Base-by-base conservation (phyloP, 2,797 vertebrate species). In the Lemur catta region DNA sequence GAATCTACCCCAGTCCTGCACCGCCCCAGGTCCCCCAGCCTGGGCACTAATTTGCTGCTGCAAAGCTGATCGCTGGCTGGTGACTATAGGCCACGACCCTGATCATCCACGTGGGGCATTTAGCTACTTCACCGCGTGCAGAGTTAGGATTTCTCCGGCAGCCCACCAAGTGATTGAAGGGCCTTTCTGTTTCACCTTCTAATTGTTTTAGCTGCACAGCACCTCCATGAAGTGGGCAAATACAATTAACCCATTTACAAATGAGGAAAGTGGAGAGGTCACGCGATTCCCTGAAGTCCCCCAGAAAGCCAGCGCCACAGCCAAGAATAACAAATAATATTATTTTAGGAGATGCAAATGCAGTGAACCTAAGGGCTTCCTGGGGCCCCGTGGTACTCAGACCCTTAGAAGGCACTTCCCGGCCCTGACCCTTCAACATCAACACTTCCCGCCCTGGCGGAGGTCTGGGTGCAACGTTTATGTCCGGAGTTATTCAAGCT, bases 281-380 rank as follows among this genome's bases (percentile, higher is more conserved):
- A 9, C 63, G 13, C 0, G 22, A 26, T 35, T 88, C 79, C 82
- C 84, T 24, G 2, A 72, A n/a, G 65, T 17, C 15, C 14, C 57
- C 75, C 63, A 26, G 89, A 69, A 20, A 67, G 63, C 28, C 28
- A 80, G 84, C 33, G 0, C 12, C 24, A 9, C 28, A 22, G 89
- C 93, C 79, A 89, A 94, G 75, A 93, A 96, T 78, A 97, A 96
- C 38, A 95, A 35, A 92, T 78, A 76, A 80, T 89, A 81, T 94
- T 93, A 87, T 96, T 96, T 95, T 93, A 96, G 79, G 72, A 89
- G 89, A 79, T n/a, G 52, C 74, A 20, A 38, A 65, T 8, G 7
- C 55, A 6, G 61, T 18, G n/a, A 89, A 71, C 86, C 84, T 35
- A 9, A 61, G n/a, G 52, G 82, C 71, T 71, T 87, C 92, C 74